These are phyloP conservation scores for Ips nitidus DNA, from an alignment of 1,140 invertebrate species.

Conservation along the genomic window DNA sequence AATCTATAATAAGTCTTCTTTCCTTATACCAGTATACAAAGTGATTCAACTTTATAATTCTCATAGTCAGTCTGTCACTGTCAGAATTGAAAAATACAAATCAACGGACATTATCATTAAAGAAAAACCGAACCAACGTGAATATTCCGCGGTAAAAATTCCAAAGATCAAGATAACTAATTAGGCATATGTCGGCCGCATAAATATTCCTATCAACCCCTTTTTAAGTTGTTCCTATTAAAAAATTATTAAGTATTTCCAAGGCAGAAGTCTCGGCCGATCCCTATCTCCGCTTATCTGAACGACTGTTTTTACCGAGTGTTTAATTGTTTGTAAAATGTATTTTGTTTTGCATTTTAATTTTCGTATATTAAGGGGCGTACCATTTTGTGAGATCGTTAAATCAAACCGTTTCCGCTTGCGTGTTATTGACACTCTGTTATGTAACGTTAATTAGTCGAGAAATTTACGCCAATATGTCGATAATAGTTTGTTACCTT, in stretches of 20 bases:
- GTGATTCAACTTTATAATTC: too few relatives aligned
- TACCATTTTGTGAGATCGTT: conserved; percentile 1
- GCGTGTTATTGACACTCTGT: neutral
- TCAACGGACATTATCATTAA: too few relatives aligned
- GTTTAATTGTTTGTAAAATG: conserved; percentile 32
- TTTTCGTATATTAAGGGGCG: conserved; percentile 2
- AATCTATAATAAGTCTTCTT: too few relatives aligned
- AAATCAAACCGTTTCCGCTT: conserved; percentile 20
- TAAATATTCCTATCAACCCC: conserved; percentile 19
- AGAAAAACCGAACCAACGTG: too few relatives aligned
- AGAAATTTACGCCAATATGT: too few relatives aligned
- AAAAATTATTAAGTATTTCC: conserved; percentile 25
- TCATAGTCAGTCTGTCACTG: too few relatives aligned
- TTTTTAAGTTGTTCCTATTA: conserved; percentile 20
- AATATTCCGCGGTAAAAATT: conserved; percentile 5
- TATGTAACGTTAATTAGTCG: too few relatives aligned
- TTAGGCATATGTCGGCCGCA: conserved; percentile 17
- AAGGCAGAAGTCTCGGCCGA: conserved; percentile 10
- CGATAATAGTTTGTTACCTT: too few relatives aligned
- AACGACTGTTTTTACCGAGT: conserved; percentile 24
- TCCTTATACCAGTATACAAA: too few relatives aligned
- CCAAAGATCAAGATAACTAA: conserved; percentile 20
- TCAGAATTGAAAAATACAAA: too few relatives aligned
- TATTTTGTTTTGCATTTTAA: conserved; percentile 26
- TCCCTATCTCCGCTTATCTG: neutral